Percentiles rank a stretch among this genome's conserved stretches.
Conservation (phyloP, 1,140 invertebrate species). For the Ephestia elutella region DNA sequence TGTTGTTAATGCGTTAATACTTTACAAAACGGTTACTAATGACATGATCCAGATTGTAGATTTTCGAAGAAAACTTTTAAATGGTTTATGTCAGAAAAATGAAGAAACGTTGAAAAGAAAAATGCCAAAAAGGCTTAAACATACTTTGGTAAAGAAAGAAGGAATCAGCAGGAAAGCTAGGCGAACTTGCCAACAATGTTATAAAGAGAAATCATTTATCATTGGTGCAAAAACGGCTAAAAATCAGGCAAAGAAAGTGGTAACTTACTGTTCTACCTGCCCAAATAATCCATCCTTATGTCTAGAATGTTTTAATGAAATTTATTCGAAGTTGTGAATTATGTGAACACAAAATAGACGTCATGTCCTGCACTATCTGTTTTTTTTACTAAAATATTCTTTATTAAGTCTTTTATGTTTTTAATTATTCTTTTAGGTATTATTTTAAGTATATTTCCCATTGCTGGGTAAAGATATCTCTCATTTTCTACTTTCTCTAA, state of each 20-base stretch:
- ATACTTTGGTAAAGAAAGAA: conserved; percentile 28
- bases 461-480: too few species aligned
- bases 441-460: too few species aligned
- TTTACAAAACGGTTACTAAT: conserved; percentile 19
- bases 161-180: conserved; percentile 20
- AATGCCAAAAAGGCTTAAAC: conserved; percentile 26
- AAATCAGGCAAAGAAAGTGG: conserved; percentile 35
- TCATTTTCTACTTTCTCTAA: too few species aligned
- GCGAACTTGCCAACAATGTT: conserved; percentile 27
- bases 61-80: too few species aligned
- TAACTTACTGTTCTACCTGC: conserved; percentile 17
- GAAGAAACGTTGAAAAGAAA: conserved; percentile 6
- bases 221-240: conserved; percentile 24
- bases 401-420: too few species aligned
- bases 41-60: conserved; percentile 23
- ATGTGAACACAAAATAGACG: too few species aligned
- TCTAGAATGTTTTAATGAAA: conserved; percentile 21
- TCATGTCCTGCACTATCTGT: too few species aligned
- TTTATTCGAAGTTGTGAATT: too few species aligned
- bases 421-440: too few species aligned
- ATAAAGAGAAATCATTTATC: conserved; percentile 18
- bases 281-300: conserved; percentile 16
- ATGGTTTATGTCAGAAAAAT: conserved; percentile 17
- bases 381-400: too few species aligned
- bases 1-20: conserved; percentile 37